Conservation (phyloP, 2,113 vertebrate species). For the Eolophus roseicapilla region DNA sequence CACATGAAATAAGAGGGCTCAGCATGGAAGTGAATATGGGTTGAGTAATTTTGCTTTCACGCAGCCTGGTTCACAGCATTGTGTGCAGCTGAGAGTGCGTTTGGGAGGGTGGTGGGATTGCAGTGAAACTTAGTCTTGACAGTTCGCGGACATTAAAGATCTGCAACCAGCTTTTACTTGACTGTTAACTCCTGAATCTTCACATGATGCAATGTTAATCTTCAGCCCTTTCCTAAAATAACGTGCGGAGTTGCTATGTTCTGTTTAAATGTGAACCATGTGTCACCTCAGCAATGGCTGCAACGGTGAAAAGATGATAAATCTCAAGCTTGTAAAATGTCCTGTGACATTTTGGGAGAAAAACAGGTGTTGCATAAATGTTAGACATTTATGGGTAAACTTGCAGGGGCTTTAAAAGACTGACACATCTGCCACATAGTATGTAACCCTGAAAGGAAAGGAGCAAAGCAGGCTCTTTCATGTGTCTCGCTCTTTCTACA, state of each 20-base stretch:
- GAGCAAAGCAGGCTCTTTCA: constrained; percentile 48
- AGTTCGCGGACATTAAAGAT: constrained; percentile 46
- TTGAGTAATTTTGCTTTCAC: background rate
- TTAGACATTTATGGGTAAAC: constrained; percentile 63
- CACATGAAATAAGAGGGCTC: background rate
- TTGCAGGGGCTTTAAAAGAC: constrained; percentile 61
- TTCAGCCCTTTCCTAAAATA: constrained; percentile 61
- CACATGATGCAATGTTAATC: constrained; percentile 49
- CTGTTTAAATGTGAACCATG: constrained; percentile 63
- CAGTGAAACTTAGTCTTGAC: constrained; percentile 42
- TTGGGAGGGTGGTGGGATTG: background rate
- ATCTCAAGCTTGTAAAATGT: constrained; percentile 64
- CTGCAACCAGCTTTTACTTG: constrained; percentile 28
- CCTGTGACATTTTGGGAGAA: constrained; percentile 56
- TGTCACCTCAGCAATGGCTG: constrained; percentile 58
- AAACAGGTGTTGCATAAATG: constrained; percentile 70
- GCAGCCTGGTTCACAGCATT: background rate
- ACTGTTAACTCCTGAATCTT: constrained; percentile 60
- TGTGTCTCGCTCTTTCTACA: constrained; percentile 34
- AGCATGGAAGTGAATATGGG: background rate
- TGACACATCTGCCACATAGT: constrained; percentile 64
- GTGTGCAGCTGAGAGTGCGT: background rate
- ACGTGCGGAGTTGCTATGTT: constrained; percentile 29
- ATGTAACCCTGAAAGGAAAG: constrained; percentile 55
- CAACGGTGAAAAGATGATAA: constrained; percentile 42